These are phyloP conservation scores for Noctilio leporinus DNA, from an alignment of 2,113 vertebrate species.

Conservation along the genomic window DNA sequence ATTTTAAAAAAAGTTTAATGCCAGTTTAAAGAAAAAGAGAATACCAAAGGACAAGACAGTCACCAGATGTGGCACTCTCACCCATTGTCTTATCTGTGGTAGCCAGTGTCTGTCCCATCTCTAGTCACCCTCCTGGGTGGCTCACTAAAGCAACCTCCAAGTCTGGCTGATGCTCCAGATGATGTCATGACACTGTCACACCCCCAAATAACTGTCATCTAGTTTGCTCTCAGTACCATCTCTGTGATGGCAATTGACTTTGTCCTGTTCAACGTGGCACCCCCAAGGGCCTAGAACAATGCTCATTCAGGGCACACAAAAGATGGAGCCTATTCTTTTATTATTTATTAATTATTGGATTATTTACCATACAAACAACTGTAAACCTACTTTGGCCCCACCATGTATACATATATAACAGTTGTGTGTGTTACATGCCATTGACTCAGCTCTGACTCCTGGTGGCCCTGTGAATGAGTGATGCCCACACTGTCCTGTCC, in stretches of 20 bases:
- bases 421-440: no score
- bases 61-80: background rate
- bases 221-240: background rate
- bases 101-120: background rate
- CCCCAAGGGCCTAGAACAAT: background rate
- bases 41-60: background rate
- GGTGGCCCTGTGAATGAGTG: background rate
- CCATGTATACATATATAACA: no score
- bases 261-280: background rate
- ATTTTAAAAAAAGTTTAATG: background rate
- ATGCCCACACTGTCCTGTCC: background rate
- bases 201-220: no score
- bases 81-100: background rate
- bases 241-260: background rate
- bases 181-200: background rate
- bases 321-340: background rate
- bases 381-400: background rate
- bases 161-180: background rate
- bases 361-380: background rate
- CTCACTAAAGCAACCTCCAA: background rate
- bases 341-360: background rate
- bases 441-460: no score
- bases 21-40: background rate
- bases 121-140: background rate
- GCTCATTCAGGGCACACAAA: background rate